phyloP scores from a whole-genome alignment of 2,113 vertebrate genomes.

The Cololabis saira region DNA sequence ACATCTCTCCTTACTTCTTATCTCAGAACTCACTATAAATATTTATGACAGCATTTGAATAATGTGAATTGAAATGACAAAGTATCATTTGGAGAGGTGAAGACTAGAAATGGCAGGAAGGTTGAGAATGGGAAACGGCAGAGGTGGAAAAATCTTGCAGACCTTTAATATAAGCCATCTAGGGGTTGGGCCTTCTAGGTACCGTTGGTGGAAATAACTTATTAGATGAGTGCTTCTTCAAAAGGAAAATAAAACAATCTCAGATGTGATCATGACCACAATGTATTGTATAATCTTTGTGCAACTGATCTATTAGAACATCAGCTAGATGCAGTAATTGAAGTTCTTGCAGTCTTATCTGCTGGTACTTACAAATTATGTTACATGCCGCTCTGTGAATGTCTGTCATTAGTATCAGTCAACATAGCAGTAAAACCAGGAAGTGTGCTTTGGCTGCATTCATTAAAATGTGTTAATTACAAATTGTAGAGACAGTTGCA shows the following conservation, averaged over 20 bases:
- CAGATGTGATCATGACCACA: neutral
- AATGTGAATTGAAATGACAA: constrained; percentile 71
- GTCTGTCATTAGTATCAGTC: no score
- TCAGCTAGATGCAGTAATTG: constrained; percentile 8
- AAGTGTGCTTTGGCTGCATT: no score
- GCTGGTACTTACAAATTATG: constrained; percentile 6
- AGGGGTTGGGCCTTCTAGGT: constrained; percentile 18
- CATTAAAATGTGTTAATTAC: no score
- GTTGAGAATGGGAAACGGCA: constrained; percentile 41
- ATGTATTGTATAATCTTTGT: neutral
- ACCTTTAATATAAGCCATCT: constrained; percentile 21
- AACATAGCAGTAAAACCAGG: no score
- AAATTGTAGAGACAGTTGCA: constrained; percentile 1
- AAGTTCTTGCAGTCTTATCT: neutral
- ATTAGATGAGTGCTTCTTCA: constrained; percentile 8
- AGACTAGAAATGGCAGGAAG: constrained; percentile 44
- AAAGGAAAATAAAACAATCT: constrained; percentile 3
- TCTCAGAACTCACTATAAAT: constrained; percentile 59
- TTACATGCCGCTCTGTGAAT: constrained; percentile 7
- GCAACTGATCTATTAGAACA: neutral
- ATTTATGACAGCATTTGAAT: constrained; percentile 74
- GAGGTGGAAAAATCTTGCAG: constrained; percentile 16
- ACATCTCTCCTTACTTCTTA: constrained; percentile 33
- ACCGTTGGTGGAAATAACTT: constrained; percentile 17
- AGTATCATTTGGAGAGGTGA: constrained; percentile 64